Conservation (phyloP, 2,888 invertebrate genomes). For the Drosophila sordidula region DNA sequence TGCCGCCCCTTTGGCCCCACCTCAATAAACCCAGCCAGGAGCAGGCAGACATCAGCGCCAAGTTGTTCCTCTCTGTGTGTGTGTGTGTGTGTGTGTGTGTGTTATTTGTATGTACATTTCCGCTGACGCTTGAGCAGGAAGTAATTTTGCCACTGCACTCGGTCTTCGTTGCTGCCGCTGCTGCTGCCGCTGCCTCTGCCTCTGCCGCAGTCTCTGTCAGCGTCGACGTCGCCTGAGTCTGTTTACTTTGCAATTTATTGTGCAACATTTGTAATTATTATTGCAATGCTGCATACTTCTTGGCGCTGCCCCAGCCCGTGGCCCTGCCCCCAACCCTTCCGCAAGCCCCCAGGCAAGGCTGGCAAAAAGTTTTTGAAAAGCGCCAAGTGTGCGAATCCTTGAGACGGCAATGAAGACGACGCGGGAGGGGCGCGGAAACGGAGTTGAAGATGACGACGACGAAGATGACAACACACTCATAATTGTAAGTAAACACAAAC, state of each 20-base stretch:
- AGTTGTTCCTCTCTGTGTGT: constrained; percentile 4
- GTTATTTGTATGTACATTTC: constrained; percentile 77
- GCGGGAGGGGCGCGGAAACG: not conserved
- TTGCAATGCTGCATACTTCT: constrained; percentile 69
- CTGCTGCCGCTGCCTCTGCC: constrained; percentile 10
- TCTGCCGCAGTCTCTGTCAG: constrained; percentile 10
- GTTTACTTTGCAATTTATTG: constrained; percentile 82
- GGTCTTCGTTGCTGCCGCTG: constrained; percentile 26
- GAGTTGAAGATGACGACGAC: constrained; percentile 26
- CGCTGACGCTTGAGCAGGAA: constrained; percentile 77
- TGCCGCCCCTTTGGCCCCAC: constrained; percentile 18
- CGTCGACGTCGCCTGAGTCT: constrained; percentile 56
- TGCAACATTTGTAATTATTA: constrained; percentile 82
- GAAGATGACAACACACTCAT: constrained; percentile 78
- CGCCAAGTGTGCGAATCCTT: constrained; percentile 75
- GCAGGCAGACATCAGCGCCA: constrained; percentile 29
- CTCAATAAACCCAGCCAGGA: constrained; percentile 7
- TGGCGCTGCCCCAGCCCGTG: constrained; percentile 11
- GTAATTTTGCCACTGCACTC: constrained; percentile 77
- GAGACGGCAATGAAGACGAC: constrained; percentile 55
- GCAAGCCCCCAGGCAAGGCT: constrained; percentile 35
- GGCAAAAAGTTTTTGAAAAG: constrained; percentile 59
- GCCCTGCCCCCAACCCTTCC: not conserved
- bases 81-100: constrained; percentile 38
- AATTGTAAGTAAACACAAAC: constrained; percentile 78